Percentiles rank a stretch among this genome's conserved stretches.
These are phyloP conservation scores for Megalopta genalis DNA, from an alignment of 1,140 invertebrate genomes.

Conservation along the genomic window DNA sequence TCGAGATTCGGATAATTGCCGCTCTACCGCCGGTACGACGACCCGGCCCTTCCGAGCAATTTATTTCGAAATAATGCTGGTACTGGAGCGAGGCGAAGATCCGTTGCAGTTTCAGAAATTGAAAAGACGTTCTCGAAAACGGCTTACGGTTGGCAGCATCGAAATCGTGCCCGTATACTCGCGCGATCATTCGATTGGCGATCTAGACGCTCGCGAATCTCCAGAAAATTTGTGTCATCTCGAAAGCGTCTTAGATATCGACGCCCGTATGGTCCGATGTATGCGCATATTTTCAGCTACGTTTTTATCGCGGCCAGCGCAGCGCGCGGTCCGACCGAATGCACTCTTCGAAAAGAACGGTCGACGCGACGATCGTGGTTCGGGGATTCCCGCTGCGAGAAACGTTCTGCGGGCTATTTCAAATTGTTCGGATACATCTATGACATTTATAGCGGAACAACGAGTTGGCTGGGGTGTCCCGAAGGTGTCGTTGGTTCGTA, in stretches of 20 bases:
- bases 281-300: background rate
- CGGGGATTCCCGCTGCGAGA: constrained; percentile 4
- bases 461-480: background rate
- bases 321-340: background rate
- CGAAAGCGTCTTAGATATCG: background rate
- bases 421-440: background rate
- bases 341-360: constrained; percentile 11
- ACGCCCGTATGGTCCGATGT: constrained; percentile 34
- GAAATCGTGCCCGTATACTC: constrained; percentile 45
- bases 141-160: background rate
- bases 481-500: too few species aligned
- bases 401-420: constrained; percentile 35
- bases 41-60: background rate
- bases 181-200: constrained; percentile 9
- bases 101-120: constrained; percentile 2
- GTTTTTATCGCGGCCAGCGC: background rate
- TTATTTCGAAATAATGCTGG: background rate
- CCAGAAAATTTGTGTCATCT: constrained; percentile 14
- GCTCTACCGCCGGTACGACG: too few species aligned
- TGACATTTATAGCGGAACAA: background rate
- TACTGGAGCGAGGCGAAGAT: background rate
- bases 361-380: background rate
- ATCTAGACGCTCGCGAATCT: constrained; percentile 35
- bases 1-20: too few species aligned
- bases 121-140: background rate